These are phyloP conservation scores for Carlito syrichta DNA, from an alignment of 2,113 vertebrate genomes.

Conservation along the genomic window DNA sequence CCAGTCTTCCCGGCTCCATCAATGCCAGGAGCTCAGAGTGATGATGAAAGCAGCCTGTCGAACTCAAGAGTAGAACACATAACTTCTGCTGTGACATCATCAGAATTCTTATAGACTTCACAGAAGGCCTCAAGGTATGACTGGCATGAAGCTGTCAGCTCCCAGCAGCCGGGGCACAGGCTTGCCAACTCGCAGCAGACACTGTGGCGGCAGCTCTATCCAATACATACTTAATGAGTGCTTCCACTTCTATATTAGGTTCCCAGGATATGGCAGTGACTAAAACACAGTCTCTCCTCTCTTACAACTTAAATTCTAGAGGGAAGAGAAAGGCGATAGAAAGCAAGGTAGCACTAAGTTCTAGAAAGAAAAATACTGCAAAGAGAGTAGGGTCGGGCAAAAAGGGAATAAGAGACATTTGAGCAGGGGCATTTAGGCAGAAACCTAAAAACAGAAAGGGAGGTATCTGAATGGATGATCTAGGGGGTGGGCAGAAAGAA, in stretches of 20 bases:
- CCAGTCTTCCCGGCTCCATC: too few species aligned
- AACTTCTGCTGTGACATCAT: too few species aligned
- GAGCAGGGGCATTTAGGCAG: not conserved
- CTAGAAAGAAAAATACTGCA: not conserved
- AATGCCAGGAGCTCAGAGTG: too few species aligned
- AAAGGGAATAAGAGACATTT: not conserved
- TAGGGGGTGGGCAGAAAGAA: rapidly evolving
- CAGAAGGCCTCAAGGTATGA: too few species aligned
- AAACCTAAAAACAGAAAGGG: not conserved
- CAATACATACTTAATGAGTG: not conserved
- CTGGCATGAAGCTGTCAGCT: too few species aligned
- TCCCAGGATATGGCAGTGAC: not conserved
- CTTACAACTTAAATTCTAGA: not conserved
- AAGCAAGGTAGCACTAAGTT: not conserved
- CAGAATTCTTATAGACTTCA: too few species aligned
- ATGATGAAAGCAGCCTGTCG: too few species aligned
- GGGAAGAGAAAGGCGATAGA: not conserved
- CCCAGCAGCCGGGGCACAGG: too few species aligned
- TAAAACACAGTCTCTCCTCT: not conserved
- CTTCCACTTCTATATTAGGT: not conserved
- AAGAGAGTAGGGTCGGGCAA: not conserved
- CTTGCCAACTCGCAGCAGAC: too few species aligned
- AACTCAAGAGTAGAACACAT: too few species aligned
- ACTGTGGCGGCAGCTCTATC: too few species aligned
- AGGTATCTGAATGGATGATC: not conserved